Evolutionary conservation across 64 coral and sea anemone species (phyloP).

Genomic region (Montipora efflorescens): DNA sequence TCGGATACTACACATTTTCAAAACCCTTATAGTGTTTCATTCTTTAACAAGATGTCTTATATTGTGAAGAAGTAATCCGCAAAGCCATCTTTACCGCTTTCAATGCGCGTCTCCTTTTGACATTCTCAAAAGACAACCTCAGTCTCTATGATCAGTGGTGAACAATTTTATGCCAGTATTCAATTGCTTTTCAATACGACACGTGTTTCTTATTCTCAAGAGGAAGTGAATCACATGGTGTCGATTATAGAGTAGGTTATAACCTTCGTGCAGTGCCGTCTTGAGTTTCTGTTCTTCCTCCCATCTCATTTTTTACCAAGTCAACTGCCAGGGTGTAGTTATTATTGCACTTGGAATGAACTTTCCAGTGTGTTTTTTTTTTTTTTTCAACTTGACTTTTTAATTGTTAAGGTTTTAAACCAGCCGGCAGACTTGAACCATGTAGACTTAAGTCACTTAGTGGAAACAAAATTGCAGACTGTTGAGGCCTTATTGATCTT

Average conservation of each 20-base stretch:
- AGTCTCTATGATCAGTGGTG: not conserved
- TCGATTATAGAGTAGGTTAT: conserved; percentile 15
- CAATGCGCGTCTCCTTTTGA: not conserved
- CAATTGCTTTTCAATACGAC: conserved; percentile 39
- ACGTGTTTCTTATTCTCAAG: conserved; percentile 14
- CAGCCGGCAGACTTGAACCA: too few relatives aligned
- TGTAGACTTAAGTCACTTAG: too few relatives aligned
- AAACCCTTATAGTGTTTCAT: not conserved
- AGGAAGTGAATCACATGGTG: conserved; percentile 32
- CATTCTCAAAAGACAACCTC: conserved; percentile 16
- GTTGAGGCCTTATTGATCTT: too few relatives aligned
- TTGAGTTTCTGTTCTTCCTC: not conserved
- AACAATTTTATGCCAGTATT: conserved; percentile 18
- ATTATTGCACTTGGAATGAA: too few relatives aligned
- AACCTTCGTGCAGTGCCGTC: not conserved
- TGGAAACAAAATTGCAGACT: too few relatives aligned
- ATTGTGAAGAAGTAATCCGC: conserved; percentile 15
- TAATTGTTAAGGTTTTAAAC: too few relatives aligned
- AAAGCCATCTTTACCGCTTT: conserved; percentile 16
- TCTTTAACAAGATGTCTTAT: conserved; percentile 1
- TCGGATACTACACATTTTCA: not conserved
- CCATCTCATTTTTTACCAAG: not conserved
- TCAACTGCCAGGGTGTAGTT: not conserved
- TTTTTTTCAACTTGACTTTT: too few relatives aligned
- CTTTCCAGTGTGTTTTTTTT: too few relatives aligned